Base-by-base conservation (phyloP, 2,888 invertebrate species). In the Podabrus alpinus region DNA sequence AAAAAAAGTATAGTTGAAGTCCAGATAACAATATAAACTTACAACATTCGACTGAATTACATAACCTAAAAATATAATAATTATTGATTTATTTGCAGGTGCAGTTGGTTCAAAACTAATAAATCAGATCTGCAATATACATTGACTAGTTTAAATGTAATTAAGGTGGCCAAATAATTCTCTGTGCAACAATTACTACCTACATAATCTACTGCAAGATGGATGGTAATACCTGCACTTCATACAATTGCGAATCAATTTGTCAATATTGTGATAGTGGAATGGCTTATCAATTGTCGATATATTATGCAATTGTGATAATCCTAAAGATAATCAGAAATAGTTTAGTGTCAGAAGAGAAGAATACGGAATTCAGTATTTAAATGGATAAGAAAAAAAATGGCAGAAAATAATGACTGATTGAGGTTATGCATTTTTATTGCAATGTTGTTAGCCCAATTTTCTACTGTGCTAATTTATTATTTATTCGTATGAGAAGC, bases 171-270 rank as follows among this genome's bases (percentile, higher is more conserved):
- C 13, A 64, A 64, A 64, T 64, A 21, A 19, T 64, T 19, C 19
- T 64, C 62, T 19, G 62, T 21, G 19, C 62, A 64, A 64, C 45
- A 45, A 21, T 64, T 21, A 64, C n/a, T 19, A 64, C 62, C 21
- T 64, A 19, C 45, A 45, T 64, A 64, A 21, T 64, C 21, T 15
- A 19, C 17, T 64, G 62, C 19, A 64, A 21, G 62, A 64, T 64
- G 19, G 21, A 64, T 64, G 17, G 62, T 19, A 19, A n/a, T 21
- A 19, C 62, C 62, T 21, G 17, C 21, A 64, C 62, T 19, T 64
- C 62, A 19, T 64, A n/a, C 62, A 64, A 64, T 64, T 64, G 19
- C 62, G 15, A 64, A 64, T 64, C 62, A 64, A 64, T 64, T 64
- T 64, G 62, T 64, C 62, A 64, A 64, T 64, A 64, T 64, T 64